These are phyloP conservation scores for Troides helena DNA, from an alignment of 2,888 invertebrate species.

Conservation along the genomic window DNA sequence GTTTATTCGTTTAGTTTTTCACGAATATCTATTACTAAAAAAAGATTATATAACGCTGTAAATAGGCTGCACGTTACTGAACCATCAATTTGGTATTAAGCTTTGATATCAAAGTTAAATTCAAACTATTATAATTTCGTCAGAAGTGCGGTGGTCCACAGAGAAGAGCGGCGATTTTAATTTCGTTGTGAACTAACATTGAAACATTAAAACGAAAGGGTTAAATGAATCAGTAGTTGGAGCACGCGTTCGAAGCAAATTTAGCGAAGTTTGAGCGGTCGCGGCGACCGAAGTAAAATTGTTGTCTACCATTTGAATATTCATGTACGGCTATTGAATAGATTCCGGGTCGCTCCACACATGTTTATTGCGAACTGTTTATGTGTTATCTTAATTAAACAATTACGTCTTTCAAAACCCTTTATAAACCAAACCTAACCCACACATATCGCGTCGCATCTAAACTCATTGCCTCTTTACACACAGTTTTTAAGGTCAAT, in stretches of 20 bases:
- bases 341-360: conserved; percentile 7
- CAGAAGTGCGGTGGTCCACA: conserved; percentile 2
- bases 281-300: conserved; percentile 25
- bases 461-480: too few species aligned
- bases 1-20: too few species aligned
- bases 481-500: too few species aligned
- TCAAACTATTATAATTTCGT: not conserved
- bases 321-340: conserved; percentile 30
- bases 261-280: conserved; percentile 30
- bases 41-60: too few species aligned
- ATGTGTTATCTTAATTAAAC: conserved; percentile 22
- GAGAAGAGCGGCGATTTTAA: conserved; percentile 19
- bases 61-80: not conserved
- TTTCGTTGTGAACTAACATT: conserved; percentile 20
- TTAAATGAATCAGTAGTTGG: conserved; percentile 31
- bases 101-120: conserved; percentile 1
- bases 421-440: too few species aligned
- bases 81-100: not conserved
- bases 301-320: conserved; percentile 31
- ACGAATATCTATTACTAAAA: too few species aligned
- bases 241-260: conserved; percentile 25
- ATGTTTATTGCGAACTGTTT: conserved; percentile 20
- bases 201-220: conserved; percentile 28
- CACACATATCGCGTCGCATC: too few species aligned
- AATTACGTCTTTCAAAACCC: not conserved